phyloP scores from a whole-genome alignment of 2,888 invertebrate genomes.

The Lochmaea crataegi region DNA sequence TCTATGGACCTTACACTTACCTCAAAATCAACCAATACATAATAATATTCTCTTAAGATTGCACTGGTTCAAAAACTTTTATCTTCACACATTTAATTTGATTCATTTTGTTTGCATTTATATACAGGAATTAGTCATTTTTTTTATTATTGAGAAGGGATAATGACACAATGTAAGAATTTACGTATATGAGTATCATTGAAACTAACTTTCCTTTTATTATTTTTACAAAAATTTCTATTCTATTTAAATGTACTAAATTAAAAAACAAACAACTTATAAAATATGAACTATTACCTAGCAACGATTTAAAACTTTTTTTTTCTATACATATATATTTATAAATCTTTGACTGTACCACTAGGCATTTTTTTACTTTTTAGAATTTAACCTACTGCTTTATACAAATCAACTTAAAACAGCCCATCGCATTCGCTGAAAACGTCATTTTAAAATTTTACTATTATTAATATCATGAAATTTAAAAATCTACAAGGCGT shows the following conservation, averaged over 20 bases:
- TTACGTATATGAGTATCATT: not conserved
- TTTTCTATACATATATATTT: constrained; percentile 38
- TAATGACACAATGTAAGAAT: no score
- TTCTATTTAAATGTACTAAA: constrained; percentile 25
- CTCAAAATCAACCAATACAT: no score
- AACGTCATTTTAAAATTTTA: constrained; percentile 17
- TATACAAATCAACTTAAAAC: constrained; percentile 45
- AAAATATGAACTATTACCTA: constrained; percentile 45
- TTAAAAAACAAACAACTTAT: constrained; percentile 37
- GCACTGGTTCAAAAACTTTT: no score
- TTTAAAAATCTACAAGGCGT: constrained; percentile 28
- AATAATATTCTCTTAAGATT: no score
- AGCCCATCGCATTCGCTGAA: constrained; percentile 30
- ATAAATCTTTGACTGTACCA: constrained; percentile 36
- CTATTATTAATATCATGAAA: constrained; percentile 8
- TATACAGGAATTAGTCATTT: no score
- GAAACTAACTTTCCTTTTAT: not conserved
- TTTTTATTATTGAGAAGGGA: no score
- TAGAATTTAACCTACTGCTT: constrained; percentile 50
- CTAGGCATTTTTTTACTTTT: constrained; percentile 39
- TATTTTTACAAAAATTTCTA: not conserved
- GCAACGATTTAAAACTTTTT: constrained; percentile 40
- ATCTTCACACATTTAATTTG: no score
- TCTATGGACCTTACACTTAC: no score
- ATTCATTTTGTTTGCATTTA: no score